phyloP scores from a whole-genome alignment of 2,888 invertebrate species.

The Tenthredo amoena region DNA sequence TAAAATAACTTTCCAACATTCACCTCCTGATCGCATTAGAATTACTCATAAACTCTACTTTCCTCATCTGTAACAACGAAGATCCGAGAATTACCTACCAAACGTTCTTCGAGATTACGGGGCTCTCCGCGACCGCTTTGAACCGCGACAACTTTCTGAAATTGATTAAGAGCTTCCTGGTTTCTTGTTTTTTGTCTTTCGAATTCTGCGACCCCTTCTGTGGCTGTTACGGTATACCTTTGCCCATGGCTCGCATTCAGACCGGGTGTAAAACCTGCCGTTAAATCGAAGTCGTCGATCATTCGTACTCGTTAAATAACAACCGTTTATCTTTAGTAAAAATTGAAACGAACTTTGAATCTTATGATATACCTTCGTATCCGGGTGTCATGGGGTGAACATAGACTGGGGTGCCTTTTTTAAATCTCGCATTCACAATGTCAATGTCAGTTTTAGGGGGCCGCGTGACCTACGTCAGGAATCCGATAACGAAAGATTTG shows the following conservation, averaged over 20 bases:
- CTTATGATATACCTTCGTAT: slow-evolving; percentile 82
- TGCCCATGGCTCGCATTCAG: slow-evolving; percentile 85
- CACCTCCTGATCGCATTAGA: neutral
- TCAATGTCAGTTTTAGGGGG: slow-evolving; percentile 85
- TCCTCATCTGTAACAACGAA: neutral
- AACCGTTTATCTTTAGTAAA: neutral
- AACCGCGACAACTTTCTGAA: slow-evolving; percentile 81
- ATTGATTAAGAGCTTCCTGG: slow-evolving; percentile 81
- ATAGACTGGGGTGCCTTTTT: slow-evolving; percentile 85
- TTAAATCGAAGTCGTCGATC: neutral
- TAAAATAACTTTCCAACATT: neutral
- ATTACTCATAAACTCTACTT: neutral
- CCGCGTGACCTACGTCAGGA: slow-evolving; percentile 78
- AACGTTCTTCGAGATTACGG: slow-evolving; percentile 82
- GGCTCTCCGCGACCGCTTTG: slow-evolving; percentile 84
- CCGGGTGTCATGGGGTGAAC: slow-evolving; percentile 88
- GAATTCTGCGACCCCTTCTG: slow-evolving; percentile 87
- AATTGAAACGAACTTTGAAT: neutral
- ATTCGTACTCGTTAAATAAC: neutral
- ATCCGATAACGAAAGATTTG: neutral
- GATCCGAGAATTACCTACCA: slow-evolving; percentile 78
- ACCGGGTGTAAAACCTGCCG: slow-evolving; percentile 84
- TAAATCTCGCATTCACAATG: slow-evolving; percentile 82
- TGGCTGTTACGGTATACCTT: slow-evolving; percentile 86
- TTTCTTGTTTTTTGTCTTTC: slow-evolving; percentile 83